Percentiles rank a stretch among this genome's conserved stretches.
Conservation (phyloP, 2,113 vertebrate species). For the Bambusicola thoracicus region DNA sequence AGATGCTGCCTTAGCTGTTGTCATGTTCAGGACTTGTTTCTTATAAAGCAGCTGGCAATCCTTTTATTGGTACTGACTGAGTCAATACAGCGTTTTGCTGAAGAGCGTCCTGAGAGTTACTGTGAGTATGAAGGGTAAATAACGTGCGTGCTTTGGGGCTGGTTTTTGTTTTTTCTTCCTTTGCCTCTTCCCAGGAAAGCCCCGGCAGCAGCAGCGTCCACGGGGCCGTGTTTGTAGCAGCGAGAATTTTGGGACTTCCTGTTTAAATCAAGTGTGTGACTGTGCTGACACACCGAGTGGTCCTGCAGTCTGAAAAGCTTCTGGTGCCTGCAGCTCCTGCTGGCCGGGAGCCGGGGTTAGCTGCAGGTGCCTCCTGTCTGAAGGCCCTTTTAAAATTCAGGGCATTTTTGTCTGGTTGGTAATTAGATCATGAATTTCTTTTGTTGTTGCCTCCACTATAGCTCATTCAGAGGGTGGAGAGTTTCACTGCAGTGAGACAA, state of each 20-base stretch:
- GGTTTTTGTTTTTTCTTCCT: neutral
- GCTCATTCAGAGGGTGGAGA: conserved; percentile 41
- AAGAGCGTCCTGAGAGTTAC: neutral
- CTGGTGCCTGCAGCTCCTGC: neutral
- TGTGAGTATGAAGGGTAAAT: neutral
- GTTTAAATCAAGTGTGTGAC: neutral
- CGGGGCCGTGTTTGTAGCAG: neutral
- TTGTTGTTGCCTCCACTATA: conserved; percentile 16
- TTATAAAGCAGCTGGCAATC: neutral
- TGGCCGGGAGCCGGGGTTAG: neutral
- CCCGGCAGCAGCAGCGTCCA: neutral
- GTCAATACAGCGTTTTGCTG: neutral
- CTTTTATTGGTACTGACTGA: neutral
- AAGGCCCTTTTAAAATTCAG: conserved; percentile 23
- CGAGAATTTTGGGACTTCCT: conserved; percentile 17
- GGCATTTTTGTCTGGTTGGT: conserved; percentile 15
- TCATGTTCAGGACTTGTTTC: neutral
- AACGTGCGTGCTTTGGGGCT: neutral
- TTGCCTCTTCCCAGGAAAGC: neutral
- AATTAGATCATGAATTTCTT: conserved; percentile 60
- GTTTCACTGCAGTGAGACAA: conserved; percentile 11
- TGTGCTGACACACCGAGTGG: neutral
- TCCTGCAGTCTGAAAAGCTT: neutral
- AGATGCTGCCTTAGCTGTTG: neutral
- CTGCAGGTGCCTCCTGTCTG: conserved; percentile 53